phyloP scores from a whole-genome alignment of 2,888 invertebrate genomes.

The Galeruca laticollis region DNA sequence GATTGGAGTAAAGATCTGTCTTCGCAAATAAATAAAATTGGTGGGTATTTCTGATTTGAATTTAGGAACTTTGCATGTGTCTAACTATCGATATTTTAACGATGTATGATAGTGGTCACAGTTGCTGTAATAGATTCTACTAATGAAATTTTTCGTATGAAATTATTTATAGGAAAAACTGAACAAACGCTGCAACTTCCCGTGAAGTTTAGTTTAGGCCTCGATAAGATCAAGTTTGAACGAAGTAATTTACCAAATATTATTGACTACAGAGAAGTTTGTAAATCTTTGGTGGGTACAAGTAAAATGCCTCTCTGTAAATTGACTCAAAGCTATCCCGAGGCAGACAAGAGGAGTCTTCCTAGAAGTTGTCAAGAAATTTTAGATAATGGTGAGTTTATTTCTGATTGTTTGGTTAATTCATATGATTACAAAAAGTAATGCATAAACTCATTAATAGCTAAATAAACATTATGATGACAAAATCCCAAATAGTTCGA shows the following conservation, averaged over 20 bases:
- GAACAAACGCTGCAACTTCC: not conserved
- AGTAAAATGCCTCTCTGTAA: not conserved
- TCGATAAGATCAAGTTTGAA: not conserved
- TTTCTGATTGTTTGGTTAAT: not conserved
- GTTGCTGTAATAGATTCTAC: no score
- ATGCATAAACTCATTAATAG: no score
- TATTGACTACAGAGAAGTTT: not conserved
- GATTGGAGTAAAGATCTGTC: not conserved
- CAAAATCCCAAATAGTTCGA: no score
- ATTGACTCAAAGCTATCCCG: not conserved
- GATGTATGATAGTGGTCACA: no score
- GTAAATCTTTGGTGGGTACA: slow-evolving; percentile 12
- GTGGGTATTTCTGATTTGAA: not conserved
- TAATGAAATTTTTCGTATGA: no score
- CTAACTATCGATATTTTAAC: no score
- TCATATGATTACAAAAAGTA: not conserved
- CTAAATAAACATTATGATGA: no score
- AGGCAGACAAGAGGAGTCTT: not conserved
- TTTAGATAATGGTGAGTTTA: not conserved
- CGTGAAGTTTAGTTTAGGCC: not conserved
- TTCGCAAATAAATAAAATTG: not conserved
- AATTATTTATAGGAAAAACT: not conserved
- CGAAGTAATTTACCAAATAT: not conserved
- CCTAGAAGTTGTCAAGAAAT: slow-evolving; percentile 7
- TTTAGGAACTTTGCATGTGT: no score